These are phyloP conservation scores for Lucinisca nassula DNA, from an alignment of 2,888 invertebrate genomes.

Conservation along the genomic window DNA sequence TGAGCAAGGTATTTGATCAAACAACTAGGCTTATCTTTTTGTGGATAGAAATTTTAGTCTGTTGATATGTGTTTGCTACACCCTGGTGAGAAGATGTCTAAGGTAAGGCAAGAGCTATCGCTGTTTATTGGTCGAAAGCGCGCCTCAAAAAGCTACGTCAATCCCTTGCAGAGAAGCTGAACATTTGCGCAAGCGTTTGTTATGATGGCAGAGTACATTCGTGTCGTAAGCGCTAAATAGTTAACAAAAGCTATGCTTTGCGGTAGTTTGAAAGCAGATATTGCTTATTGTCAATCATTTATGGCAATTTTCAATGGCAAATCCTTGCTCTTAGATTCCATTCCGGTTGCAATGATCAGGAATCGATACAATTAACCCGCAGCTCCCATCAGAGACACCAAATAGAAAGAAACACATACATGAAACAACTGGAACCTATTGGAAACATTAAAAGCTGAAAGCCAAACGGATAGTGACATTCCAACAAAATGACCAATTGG, in stretches of 20 bases:
- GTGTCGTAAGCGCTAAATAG: neutral
- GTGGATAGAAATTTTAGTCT: constrained; percentile 5
- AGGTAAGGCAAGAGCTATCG: neutral
- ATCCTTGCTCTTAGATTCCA: too few species aligned
- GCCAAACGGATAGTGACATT: too few species aligned
- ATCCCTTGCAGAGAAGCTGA: constrained; percentile 19
- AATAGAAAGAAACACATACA: too few species aligned
- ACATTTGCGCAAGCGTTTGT: constrained; percentile 32
- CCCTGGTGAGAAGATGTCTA: neutral
- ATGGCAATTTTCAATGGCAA: constrained; percentile 42
- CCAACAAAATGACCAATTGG: too few species aligned
- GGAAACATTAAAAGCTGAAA: too few species aligned
- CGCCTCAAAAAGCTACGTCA: neutral
- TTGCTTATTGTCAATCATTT: constrained; percentile 31
- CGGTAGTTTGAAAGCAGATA: neutral
- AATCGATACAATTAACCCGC: too few species aligned
- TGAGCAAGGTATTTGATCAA: neutral
- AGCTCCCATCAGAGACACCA: too few species aligned
- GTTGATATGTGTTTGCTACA: constrained; percentile 10
- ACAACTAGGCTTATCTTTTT: constrained; percentile 6
- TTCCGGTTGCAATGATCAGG: too few species aligned
- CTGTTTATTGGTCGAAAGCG: neutral
- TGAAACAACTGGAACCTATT: too few species aligned
- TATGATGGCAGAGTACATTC: constrained; percentile 45
- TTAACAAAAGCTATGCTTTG: neutral